phyloP scores from a whole-genome alignment of 2,797 vertebrate genomes.

The Cryptoprocta ferox region DNA sequence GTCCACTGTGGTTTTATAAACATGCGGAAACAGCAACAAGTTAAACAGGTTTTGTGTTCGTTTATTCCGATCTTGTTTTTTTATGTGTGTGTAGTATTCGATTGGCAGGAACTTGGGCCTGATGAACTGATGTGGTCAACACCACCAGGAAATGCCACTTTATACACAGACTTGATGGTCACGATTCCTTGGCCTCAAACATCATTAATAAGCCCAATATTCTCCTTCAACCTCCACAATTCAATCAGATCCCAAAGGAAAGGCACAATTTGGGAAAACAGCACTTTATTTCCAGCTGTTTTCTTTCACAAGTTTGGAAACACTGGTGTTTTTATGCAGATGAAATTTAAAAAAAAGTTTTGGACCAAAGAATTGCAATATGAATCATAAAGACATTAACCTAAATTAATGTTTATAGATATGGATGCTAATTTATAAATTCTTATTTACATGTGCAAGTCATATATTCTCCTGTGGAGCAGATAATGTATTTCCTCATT shows the following conservation, averaged over 20 bases:
- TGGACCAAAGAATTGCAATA: not conserved
- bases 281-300: not conserved
- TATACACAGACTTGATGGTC: not conserved
- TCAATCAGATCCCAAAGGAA: not conserved
- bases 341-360: not conserved
- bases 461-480: not conserved
- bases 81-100: not conserved
- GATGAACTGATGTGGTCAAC: not conserved
- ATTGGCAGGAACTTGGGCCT: not conserved
- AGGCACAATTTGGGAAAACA: not conserved
- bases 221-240: not conserved
- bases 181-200: not conserved
- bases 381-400: not conserved
- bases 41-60: not conserved
- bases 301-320: not conserved
- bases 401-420: not conserved
- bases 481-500: constrained; percentile 42
- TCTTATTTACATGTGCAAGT: constrained; percentile 31
- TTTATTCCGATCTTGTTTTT: not conserved
- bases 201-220: not conserved
- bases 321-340: not conserved
- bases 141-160: not conserved
- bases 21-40: not conserved
- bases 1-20: not conserved
- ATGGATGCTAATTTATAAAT: constrained; percentile 8